phyloP scores from a whole-genome alignment of 2,113 vertebrate species.

The Odontophorus gujanensis region DNA sequence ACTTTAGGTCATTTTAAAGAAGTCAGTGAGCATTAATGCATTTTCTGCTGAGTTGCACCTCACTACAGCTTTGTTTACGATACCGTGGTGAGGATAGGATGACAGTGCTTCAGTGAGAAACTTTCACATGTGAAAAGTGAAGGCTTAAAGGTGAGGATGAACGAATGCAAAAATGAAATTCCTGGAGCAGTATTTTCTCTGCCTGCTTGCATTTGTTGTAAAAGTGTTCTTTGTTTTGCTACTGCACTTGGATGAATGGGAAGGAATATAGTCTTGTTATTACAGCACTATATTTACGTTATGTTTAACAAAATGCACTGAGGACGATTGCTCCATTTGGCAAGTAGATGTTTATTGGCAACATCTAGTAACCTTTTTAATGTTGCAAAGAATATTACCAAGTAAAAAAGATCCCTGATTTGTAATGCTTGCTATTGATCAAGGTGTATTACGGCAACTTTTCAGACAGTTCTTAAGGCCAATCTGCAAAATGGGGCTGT shows the following conservation, averaged over 20 bases:
- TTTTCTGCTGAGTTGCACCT: neutral
- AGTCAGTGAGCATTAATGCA: fast-evolving
- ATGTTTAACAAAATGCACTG: neutral
- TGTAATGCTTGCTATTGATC: neutral
- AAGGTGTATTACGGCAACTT: neutral
- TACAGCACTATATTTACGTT: neutral
- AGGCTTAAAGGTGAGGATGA: neutral
- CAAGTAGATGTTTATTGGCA: neutral
- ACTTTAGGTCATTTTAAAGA: neutral
- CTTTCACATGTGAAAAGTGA: fast-evolving
- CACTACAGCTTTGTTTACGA: neutral
- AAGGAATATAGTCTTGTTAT: neutral
- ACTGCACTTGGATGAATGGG: neutral
- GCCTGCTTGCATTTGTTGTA: neutral
- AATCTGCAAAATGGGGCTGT: neutral
- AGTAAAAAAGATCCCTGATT: neutral
- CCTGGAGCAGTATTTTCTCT: neutral
- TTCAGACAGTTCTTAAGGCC: neutral
- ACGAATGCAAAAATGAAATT: neutral
- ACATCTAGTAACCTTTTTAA: neutral
- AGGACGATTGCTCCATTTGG: neutral
- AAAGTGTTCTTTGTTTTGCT: neutral
- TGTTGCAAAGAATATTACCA: neutral
- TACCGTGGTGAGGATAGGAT: neutral
- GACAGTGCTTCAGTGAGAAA: neutral